These are phyloP conservation scores for Tyrophagus putrescentiae DNA, from an alignment of 1,140 invertebrate genomes.

Conservation along the genomic window DNA sequence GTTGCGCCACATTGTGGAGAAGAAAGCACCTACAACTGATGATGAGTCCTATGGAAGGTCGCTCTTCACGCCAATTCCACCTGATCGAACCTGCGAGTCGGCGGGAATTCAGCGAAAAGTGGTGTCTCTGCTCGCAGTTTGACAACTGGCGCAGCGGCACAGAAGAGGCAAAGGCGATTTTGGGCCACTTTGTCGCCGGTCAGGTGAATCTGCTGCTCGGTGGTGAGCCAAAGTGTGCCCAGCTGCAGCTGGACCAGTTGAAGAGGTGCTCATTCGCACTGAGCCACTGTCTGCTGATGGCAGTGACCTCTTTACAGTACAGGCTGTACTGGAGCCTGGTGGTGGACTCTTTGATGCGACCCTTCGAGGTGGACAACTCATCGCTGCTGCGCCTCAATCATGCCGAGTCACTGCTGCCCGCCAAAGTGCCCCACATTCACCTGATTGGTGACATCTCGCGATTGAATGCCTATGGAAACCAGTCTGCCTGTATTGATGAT, in stretches of 20 bases:
- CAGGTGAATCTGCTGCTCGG: conserved; percentile 47
- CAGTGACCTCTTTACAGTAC: conserved; percentile 20
- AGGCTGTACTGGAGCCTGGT: conserved; percentile 52
- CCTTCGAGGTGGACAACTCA: conserved; percentile 3
- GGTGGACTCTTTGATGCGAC: conserved; percentile 45
- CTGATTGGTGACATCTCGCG: conserved; percentile 63
- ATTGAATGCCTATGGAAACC: conserved; percentile 65
- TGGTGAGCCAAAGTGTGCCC: conserved; percentile 45
- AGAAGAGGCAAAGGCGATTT: conserved; percentile 37
- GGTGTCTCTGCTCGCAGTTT: conserved; percentile 80
- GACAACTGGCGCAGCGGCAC: conserved; percentile 36
- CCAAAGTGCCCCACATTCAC: conserved; percentile 41
- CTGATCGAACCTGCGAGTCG: conserved; percentile 59
- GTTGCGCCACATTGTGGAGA: conserved; percentile 23
- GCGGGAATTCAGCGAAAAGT: conserved; percentile 80
- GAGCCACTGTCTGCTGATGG: conserved; percentile 42
- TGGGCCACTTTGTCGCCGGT: conserved; percentile 40
- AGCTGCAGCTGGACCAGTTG: conserved; percentile 43
- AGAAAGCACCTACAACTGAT: not conserved
- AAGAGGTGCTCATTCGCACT: conserved; percentile 43
- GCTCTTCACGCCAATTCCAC: conserved; percentile 34
- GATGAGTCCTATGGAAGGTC: not conserved
- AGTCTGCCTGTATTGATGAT: conserved; percentile 58
- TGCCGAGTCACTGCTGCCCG: not conserved
- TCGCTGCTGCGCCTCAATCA: not conserved